phyloP scores from a whole-genome alignment of 1,140 invertebrate species.

The Atopsyche davidsoni region DNA sequence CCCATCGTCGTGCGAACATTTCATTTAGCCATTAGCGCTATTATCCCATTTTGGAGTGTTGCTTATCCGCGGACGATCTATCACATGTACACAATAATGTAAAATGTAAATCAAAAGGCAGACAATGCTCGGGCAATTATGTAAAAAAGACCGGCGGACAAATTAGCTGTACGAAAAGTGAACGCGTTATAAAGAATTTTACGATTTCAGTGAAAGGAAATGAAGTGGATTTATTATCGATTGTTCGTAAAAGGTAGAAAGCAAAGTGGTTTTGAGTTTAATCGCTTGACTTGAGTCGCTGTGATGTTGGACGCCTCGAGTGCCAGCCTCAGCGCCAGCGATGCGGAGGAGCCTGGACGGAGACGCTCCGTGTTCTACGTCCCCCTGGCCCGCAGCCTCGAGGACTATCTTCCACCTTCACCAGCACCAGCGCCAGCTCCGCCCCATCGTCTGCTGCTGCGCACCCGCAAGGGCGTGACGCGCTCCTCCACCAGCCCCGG shows the following conservation, averaged over 20 bases:
- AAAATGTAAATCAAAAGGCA: too few species aligned
- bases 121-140: too few species aligned
- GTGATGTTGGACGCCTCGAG: slow-evolving; percentile 28
- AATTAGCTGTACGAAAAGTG: too few species aligned
- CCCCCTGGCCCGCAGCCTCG: slow-evolving; percentile 50
- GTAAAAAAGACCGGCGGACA: too few species aligned
- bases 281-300: not conserved
- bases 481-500: slow-evolving; percentile 8
- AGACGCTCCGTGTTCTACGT: slow-evolving; percentile 56
- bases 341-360: slow-evolving; percentile 40
- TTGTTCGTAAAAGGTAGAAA: not conserved
- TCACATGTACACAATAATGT: too few species aligned
- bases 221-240: not conserved
- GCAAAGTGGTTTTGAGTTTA: not conserved
- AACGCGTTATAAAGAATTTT: not conserved
- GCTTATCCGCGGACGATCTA: too few species aligned
- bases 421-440: slow-evolving; percentile 43
- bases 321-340: slow-evolving; percentile 24
- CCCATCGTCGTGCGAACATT: too few species aligned
- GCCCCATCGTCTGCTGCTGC: slow-evolving; percentile 19
- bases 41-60: too few species aligned
- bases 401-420: slow-evolving; percentile 45
- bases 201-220: not conserved
- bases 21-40: too few species aligned
- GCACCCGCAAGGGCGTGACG: slow-evolving; percentile 23